Evolutionary conservation across 2,888 invertebrate genomes (phyloP).

Genomic region (Limnephilus marmoratus): DNA sequence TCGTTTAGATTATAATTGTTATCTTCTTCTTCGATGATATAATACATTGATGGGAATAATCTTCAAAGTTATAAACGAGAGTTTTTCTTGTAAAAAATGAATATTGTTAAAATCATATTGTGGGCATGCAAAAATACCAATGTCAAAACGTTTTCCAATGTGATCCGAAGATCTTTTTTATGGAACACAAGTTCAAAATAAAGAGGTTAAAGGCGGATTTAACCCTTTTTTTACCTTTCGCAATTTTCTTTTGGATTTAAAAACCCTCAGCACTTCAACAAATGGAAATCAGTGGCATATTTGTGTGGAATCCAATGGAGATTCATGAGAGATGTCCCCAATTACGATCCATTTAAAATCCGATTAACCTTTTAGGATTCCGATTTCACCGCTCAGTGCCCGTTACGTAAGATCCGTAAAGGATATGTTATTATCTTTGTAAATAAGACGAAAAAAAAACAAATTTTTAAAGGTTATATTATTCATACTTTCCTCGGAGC

Average conservation of each 20-base stretch:
- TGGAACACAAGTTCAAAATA: neutral
- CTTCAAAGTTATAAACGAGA: no score
- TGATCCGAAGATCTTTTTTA: neutral
- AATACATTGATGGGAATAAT: no score
- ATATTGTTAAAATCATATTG: neutral
- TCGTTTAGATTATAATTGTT: no score
- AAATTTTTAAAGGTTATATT: no score
- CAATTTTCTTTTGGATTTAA: constrained; percentile 2
- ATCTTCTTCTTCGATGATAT: no score
- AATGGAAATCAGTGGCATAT: constrained; percentile 2
- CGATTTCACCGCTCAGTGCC: neutral
- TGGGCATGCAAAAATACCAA: neutral
- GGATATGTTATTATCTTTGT: neutral
- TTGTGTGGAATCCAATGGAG: neutral
- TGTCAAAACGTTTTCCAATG: neutral
- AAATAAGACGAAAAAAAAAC: no score
- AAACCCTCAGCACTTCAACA: neutral
- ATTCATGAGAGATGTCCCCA: constrained; percentile 6
- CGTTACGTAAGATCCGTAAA: neutral
- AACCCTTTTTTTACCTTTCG: neutral
- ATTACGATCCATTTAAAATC: constrained; percentile 17
- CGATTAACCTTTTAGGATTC: neutral
- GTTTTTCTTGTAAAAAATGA: no score
- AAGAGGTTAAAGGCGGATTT: neutral
- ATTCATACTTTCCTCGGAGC: no score